phyloP scores from a whole-genome alignment of 2,113 vertebrate species.

The Rutilus rutilus region DNA sequence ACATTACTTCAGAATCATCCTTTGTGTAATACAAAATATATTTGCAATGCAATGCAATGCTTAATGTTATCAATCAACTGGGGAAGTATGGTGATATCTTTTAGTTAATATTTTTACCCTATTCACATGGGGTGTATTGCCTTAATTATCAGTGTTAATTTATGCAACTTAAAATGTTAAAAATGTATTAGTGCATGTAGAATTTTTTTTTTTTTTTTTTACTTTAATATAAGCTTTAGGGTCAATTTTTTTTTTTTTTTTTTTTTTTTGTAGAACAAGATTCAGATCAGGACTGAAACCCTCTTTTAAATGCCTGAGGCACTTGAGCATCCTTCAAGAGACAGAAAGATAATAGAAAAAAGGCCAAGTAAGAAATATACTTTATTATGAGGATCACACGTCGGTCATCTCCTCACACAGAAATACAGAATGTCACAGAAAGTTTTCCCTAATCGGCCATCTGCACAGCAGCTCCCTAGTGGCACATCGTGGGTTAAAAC shows the following conservation, averaged over 20 bases:
- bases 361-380: slow-evolving; percentile 8
- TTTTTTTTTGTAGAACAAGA: background rate
- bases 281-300: background rate
- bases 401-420: slow-evolving; percentile 7
- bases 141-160: background rate
- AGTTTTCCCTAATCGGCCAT: slow-evolving; percentile 62
- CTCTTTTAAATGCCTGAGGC: background rate
- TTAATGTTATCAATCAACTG: too few relatives aligned
- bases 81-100: too few relatives aligned
- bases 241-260: background rate
- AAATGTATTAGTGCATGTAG: background rate
- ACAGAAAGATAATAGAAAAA: slow-evolving; percentile 3
- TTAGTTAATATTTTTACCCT: too few relatives aligned
- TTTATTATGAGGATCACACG: slow-evolving; percentile 41
- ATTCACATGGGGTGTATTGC: too few relatives aligned
- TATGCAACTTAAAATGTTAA: background rate
- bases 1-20: too few relatives aligned
- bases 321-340: slow-evolving; percentile 19
- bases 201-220: background rate
- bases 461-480: slow-evolving; percentile 50
- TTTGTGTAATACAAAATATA: too few relatives aligned
- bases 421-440: slow-evolving; percentile 46
- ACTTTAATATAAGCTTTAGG: background rate
- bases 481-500: slow-evolving; percentile 13
- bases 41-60: too few relatives aligned